Percentiles rank a stretch among this genome's conserved stretches.
phyloP scores from a whole-genome alignment of 2,797 vertebrate genomes.

The Sebastes cheni region DNA sequence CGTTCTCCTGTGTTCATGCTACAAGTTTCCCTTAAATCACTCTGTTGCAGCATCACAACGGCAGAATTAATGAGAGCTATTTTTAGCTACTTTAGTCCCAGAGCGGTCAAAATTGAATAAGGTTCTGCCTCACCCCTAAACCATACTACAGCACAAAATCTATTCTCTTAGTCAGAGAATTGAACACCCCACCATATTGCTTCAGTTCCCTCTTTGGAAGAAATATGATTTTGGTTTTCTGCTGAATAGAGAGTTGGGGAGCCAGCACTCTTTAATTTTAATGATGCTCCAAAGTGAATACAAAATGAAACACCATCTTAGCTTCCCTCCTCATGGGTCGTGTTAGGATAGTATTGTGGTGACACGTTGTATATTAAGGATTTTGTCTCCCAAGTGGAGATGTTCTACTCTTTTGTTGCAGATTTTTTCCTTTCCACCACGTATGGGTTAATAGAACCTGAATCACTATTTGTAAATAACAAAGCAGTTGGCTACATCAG shows the following conservation, averaged over 20 bases:
- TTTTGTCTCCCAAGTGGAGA: background rate
- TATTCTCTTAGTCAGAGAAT: constrained; percentile 55
- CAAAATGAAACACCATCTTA: constrained; percentile 23
- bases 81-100: constrained; percentile 74
- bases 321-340: background rate
- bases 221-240: constrained; percentile 53
- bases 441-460: background rate
- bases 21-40: constrained; percentile 73
- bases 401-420: background rate
- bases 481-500: background rate
- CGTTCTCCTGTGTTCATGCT: constrained; percentile 55
- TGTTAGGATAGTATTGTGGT: constrained; percentile 14
- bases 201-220: constrained; percentile 24
- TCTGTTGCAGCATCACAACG: constrained; percentile 77
- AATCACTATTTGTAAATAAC: background rate
- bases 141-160: constrained; percentile 68
- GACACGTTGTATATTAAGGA: constrained; percentile 6
- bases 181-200: constrained; percentile 52
- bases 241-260: constrained; percentile 23
- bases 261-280: constrained; percentile 32
- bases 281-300: constrained; percentile 39
- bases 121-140: constrained; percentile 65
- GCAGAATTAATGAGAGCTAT: constrained; percentile 81
- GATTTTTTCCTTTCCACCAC: background rate
- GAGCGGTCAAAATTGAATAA: constrained; percentile 78